phyloP scores from a whole-genome alignment of 1,140 invertebrate genomes.

The Drosophila leontia region DNA sequence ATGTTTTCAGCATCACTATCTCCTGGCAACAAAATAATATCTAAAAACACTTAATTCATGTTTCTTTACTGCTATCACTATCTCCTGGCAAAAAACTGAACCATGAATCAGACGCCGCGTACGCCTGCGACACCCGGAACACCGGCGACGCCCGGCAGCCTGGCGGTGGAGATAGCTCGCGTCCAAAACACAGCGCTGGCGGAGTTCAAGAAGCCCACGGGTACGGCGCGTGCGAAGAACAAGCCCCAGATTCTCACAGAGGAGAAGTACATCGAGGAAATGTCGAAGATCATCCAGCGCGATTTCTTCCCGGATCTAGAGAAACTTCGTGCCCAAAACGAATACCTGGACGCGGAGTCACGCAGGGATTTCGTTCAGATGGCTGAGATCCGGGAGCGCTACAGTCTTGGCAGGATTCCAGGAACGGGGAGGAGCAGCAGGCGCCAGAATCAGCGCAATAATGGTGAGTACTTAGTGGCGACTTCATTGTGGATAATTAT shows the following conservation, averaged over 20 bases:
- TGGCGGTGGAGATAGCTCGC: slow-evolving; percentile 63
- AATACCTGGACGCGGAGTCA: slow-evolving; percentile 95
- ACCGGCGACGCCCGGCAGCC: slow-evolving; percentile 61
- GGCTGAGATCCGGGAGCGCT: slow-evolving; percentile 94
- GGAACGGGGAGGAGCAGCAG: slow-evolving; percentile 19
- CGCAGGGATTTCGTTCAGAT: slow-evolving; percentile 95
- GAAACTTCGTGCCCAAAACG: slow-evolving; percentile 96
- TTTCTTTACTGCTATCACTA: too few species aligned
- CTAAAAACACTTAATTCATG: too few species aligned
- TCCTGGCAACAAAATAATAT: too few species aligned
- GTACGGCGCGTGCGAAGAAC: slow-evolving; percentile 84
- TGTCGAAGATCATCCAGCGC: slow-evolving; percentile 97
- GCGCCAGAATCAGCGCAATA: slow-evolving; percentile 35
- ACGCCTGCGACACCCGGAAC: slow-evolving; percentile 55
- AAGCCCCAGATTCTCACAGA: slow-evolving; percentile 90
- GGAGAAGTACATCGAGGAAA: slow-evolving; percentile 93
- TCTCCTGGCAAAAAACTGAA: neutral
- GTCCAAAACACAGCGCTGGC: slow-evolving; percentile 57
- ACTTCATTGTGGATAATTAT: neutral
- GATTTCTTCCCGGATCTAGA: slow-evolving; percentile 99
- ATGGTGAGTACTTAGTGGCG: slow-evolving; percentile 33
- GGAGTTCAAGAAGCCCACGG: slow-evolving; percentile 89
- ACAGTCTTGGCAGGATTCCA: slow-evolving; percentile 86
- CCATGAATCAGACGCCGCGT: slow-evolving; percentile 34
- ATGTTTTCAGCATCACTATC: too few species aligned